Evolutionary conservation across 2,888 invertebrate species (phyloP).

Genomic region (Stenolophus ochropezus): DNA sequence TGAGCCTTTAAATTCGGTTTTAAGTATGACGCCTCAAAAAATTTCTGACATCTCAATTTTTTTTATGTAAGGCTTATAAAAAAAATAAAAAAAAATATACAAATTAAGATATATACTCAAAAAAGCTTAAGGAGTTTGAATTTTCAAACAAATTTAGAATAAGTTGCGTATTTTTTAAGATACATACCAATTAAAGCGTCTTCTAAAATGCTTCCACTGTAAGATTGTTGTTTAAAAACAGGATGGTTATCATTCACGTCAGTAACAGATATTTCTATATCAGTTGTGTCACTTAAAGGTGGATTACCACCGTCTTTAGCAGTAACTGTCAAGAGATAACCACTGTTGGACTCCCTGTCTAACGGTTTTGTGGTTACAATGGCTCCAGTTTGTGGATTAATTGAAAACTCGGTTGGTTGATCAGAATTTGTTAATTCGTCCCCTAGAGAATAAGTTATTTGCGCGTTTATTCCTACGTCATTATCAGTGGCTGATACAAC

Average conservation of each 20-base stretch:
- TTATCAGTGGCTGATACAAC: conserved; percentile 95
- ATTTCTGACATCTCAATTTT: too few relatives aligned
- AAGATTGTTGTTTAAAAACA: conserved; percentile 86
- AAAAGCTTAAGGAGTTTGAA: neutral
- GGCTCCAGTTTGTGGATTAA: conserved; percentile 95
- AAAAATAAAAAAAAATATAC: neutral
- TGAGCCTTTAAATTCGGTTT: neutral
- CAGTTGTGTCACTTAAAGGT: conserved; percentile 93
- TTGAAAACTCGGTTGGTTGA: conserved; percentile 83
- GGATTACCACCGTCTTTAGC: conserved; percentile 95
- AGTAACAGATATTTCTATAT: conserved; percentile 94
- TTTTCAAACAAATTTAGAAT: neutral
- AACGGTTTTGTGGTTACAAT: conserved; percentile 89
- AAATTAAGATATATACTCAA: neutral
- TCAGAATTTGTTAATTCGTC: conserved; percentile 79
- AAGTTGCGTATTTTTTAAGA: neutral
- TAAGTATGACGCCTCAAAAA: too few relatives aligned
- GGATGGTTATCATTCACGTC: conserved; percentile 98
- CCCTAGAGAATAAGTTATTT: conserved; percentile 86
- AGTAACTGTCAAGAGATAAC: conserved; percentile 92
- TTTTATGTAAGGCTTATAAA: too few relatives aligned
- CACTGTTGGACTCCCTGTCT: conserved; percentile 88
- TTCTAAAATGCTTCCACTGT: conserved; percentile 89
- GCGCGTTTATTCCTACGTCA: conserved; percentile 96
- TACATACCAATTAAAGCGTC: conserved; percentile 87